Base-by-base conservation (phyloP, 2,888 invertebrate species). In the Tinea trinotella region DNA sequence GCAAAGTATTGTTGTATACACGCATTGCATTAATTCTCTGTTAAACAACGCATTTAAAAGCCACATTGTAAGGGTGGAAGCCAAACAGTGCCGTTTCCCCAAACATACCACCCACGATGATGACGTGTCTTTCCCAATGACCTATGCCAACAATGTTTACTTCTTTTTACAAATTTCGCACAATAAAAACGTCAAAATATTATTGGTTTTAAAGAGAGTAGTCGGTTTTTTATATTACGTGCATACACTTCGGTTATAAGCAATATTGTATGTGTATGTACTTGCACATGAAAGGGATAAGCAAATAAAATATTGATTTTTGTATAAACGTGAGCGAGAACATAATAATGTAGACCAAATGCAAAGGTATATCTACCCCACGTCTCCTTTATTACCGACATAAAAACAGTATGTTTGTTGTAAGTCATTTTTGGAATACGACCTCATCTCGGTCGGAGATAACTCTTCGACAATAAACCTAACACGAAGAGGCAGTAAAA, bases 401-500 rank as follows among this genome's bases (percentile, higher is more conserved):
- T 81, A 81, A 81, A 56, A 82, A 76, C 71, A 65, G 40, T 53
- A 61, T 81, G 79, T 81, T 78, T 81, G 80, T 68, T 76, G 74
- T 76, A 74, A 78, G 77, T 78, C 75, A 75, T 79, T 79, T 82
- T 77, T 75, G 77, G 82, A 76, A 79, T 78, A 77, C 80, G 77
- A 76, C 68, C 79, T 78, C 82, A 79, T 80, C 80, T 78, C 74
- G 79, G 77, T 74, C 72, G 73, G 70, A 74, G 76, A 81, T 81
- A 77, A 77, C 77, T 76, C 70, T 66, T 75, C 74, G 74, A 77
- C 79, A 74, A 71, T 82, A 82, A 83, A 83, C 82, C 82, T 75
- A 81, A 83, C 82, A 82, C 81, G 82, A 82, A 84, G 80, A 81
- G 80, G 74, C 69, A 72, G 76, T 82, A 79, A 82, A 83, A 84